Percentiles rank a stretch among this genome's conserved stretches.
Conservation (phyloP, 2,113 vertebrate genomes). For the Cavia aperea region DNA sequence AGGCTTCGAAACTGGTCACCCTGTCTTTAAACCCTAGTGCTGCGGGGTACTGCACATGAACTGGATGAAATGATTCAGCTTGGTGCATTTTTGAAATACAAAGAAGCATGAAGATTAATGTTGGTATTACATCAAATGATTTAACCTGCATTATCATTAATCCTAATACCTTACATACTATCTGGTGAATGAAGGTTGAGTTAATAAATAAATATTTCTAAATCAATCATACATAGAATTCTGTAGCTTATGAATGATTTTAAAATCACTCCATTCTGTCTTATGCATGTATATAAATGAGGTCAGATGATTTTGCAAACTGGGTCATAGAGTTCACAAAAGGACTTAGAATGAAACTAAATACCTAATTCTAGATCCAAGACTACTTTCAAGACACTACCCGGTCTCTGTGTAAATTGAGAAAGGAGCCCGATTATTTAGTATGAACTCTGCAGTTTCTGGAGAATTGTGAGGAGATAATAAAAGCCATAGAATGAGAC, state of each 20-base stretch:
- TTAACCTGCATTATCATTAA: not conserved
- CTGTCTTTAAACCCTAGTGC: not conserved
- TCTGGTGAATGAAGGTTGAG: not conserved
- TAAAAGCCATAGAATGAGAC: not conserved
- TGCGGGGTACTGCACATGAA: not conserved
- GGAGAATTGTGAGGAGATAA: not conserved
- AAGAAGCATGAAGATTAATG: not conserved
- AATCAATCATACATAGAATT: not conserved
- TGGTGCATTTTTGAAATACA: not conserved
- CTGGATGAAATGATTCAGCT: not conserved
- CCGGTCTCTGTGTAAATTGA: not conserved
- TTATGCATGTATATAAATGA: not conserved
- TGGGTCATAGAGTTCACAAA: not conserved
- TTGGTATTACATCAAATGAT: not conserved
- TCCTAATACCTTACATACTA: not conserved
- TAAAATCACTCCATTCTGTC: not conserved
- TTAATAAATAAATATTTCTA: not conserved
- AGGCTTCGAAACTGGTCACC: not conserved
- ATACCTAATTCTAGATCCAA: not conserved
- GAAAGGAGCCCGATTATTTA: conserved; percentile 37
- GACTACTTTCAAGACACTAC: not conserved
- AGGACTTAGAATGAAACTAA: not conserved
- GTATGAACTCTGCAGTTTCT: not conserved
- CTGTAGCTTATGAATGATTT: not conserved
- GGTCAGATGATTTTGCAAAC: not conserved